phyloP scores from a whole-genome alignment of 2,888 invertebrate genomes.

The Diaprepes abbreviatus region DNA sequence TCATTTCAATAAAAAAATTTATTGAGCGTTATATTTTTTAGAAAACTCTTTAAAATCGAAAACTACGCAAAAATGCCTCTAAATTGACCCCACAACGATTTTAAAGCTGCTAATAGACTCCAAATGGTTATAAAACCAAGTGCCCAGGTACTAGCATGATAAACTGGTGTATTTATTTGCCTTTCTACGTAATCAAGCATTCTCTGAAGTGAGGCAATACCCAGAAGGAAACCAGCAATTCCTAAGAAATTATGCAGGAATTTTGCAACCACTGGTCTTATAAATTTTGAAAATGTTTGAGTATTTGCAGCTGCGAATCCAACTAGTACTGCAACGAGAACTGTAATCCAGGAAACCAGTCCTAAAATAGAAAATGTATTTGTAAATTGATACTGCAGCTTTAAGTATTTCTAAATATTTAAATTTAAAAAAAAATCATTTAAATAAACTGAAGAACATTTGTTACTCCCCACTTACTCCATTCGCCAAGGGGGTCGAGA shows the following conservation, averaged over 20 bases:
- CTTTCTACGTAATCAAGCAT: slow-evolving; percentile 39
- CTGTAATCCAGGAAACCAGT: slow-evolving; percentile 53
- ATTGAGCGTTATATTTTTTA: no score
- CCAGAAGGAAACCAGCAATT: slow-evolving; percentile 52
- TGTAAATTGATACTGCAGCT: no score
- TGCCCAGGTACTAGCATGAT: background rate
- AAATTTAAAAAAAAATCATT: no score
- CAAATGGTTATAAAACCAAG: slow-evolving; percentile 49
- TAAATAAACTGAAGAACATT: no score
- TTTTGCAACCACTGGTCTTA: slow-evolving; percentile 52
- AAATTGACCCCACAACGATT: slow-evolving; percentile 42
- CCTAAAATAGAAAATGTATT: slow-evolving; percentile 45
- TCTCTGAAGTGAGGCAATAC: slow-evolving; percentile 49
- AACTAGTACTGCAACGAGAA: slow-evolving; percentile 47
- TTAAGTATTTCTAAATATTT: no score
- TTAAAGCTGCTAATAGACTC: slow-evolving; percentile 49
- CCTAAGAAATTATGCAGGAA: slow-evolving; percentile 53
- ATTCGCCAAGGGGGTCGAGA: no score
- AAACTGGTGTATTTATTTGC: background rate
- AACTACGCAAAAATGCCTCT: slow-evolving; percentile 30
- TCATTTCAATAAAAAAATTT: no score
- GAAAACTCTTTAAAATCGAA: no score
- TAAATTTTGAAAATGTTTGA: slow-evolving; percentile 34
- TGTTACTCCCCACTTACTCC: no score
- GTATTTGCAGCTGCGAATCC: slow-evolving; percentile 51